These are phyloP conservation scores for Alloplasta piceator DNA, from an alignment of 2,888 invertebrate species.

Conservation along the genomic window DNA sequence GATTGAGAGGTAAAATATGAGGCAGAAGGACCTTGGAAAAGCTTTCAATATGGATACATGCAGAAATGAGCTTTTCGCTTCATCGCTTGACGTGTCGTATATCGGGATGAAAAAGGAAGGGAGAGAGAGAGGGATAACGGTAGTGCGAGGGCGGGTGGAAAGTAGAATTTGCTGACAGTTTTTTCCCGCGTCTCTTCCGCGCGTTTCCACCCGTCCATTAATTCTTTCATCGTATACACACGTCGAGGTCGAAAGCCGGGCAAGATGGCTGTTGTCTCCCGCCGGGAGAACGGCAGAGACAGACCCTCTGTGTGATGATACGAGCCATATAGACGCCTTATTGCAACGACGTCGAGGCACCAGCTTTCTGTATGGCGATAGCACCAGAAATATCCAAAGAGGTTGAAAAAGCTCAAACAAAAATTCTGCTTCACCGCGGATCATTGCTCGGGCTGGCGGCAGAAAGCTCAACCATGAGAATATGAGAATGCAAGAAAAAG, in stretches of 20 bases:
- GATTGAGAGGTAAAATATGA: conserved; percentile 42
- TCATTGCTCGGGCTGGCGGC: conserved; percentile 20
- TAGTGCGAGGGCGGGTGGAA: conserved; percentile 48
- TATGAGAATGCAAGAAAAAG: conserved; percentile 20
- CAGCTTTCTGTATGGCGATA: background rate
- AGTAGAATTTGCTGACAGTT: conserved; percentile 63
- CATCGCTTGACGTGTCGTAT: conserved; percentile 46
- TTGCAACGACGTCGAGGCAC: conserved; percentile 7
- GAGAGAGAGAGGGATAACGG: background rate
- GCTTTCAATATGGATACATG: background rate
- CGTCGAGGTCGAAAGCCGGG: conserved; percentile 29
- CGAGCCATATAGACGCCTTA: background rate
- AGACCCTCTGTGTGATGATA: background rate
- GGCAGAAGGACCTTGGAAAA: background rate
- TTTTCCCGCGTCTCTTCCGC: conserved; percentile 8
- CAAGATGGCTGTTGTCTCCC: conserved; percentile 18
- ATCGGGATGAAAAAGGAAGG: too few species aligned
- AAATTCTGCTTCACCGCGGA: conserved; percentile 48
- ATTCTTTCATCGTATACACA: conserved; percentile 54
- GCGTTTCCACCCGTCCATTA: conserved; percentile 56
- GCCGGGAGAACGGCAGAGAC: background rate
- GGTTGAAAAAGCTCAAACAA: conserved; percentile 30
- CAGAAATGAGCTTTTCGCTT: conserved; percentile 41
- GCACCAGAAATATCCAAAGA: conserved; percentile 34
- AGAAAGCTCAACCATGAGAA: background rate